Evolutionary conservation across 1,140 invertebrate species (phyloP).

Genomic region (Rhynchophorus ferrugineus): DNA sequence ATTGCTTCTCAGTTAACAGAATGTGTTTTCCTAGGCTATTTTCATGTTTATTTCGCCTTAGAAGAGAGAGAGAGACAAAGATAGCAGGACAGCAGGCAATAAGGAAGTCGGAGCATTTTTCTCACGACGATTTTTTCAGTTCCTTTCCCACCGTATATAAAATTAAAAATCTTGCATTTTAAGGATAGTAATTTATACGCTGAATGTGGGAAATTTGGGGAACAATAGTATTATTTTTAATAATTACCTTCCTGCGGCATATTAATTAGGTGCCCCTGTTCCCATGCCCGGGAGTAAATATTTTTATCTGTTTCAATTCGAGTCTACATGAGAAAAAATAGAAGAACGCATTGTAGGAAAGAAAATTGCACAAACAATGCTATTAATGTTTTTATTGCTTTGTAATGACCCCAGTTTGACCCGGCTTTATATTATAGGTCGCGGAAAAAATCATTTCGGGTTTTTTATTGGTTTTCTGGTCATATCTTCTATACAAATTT

Average conservation of each 20-base stretch:
- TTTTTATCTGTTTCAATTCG: conserved; percentile 6
- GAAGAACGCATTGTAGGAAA: not conserved
- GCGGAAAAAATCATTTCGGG: no score
- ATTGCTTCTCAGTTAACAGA: no score
- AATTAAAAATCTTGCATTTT: conserved; percentile 21
- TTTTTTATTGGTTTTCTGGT: no score
- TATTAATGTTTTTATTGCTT: not conserved
- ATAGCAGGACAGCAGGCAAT: conserved; percentile 4
- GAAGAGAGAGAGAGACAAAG: no score
- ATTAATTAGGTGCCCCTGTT: conserved; percentile 33
- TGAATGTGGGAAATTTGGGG: conserved; percentile 23
- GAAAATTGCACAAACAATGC: not conserved
- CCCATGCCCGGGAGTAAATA: conserved; percentile 22
- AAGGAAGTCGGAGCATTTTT: conserved; percentile 23
- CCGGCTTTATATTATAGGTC: no score
- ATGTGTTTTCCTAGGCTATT: no score
- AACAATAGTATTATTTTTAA: conserved; percentile 35
- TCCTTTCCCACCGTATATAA: conserved; percentile 22
- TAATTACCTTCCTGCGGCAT: conserved; percentile 34
- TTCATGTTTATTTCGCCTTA: no score
- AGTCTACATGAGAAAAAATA: conserved; percentile 11
- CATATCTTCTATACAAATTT: no score
- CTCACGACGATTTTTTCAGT: conserved; percentile 18
- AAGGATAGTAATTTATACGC: conserved; percentile 24
- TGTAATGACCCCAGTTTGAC: not conserved